Conservation (phyloP, 2,888 invertebrate genomes). For the Phengaris arion region DNA sequence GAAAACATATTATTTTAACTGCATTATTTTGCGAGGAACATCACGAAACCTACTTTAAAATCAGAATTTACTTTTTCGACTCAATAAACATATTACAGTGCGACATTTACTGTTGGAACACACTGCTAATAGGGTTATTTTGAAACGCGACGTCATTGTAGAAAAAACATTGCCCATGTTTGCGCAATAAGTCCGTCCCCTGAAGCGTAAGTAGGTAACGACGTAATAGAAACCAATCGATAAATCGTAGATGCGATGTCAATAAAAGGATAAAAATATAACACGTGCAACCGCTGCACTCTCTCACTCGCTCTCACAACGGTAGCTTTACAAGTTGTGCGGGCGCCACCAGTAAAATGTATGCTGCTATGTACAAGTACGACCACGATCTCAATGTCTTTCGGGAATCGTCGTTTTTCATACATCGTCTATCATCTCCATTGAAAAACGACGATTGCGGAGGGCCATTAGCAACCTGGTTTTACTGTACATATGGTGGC, state of each 20-base stretch:
- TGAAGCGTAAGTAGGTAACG: not conserved
- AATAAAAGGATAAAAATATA: not conserved
- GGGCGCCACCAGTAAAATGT: too few species aligned
- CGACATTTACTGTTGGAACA: not conserved
- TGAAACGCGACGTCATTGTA: not conserved
- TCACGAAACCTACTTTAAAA: not conserved
- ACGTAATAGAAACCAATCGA: not conserved
- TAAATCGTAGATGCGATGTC: conserved; percentile 1
- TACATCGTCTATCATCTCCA: too few species aligned
- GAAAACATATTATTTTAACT: not conserved
- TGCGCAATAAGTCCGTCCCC: not conserved
- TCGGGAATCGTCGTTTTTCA: too few species aligned
- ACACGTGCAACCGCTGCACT: not conserved
- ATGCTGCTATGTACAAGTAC: too few species aligned
- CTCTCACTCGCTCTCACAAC: not conserved
- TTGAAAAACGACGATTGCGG: too few species aligned
- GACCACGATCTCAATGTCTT: too few species aligned
- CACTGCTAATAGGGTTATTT: not conserved
- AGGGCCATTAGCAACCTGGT: too few species aligned
- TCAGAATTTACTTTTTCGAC: not conserved
- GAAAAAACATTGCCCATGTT: conserved; percentile 8
- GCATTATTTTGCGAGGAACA: not conserved
- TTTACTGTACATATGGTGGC: too few species aligned
- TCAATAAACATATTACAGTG: not conserved
- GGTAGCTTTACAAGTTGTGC: too few species aligned